Conservation (phyloP, 2,888 invertebrate species). For the Hedychridium roseum region DNA sequence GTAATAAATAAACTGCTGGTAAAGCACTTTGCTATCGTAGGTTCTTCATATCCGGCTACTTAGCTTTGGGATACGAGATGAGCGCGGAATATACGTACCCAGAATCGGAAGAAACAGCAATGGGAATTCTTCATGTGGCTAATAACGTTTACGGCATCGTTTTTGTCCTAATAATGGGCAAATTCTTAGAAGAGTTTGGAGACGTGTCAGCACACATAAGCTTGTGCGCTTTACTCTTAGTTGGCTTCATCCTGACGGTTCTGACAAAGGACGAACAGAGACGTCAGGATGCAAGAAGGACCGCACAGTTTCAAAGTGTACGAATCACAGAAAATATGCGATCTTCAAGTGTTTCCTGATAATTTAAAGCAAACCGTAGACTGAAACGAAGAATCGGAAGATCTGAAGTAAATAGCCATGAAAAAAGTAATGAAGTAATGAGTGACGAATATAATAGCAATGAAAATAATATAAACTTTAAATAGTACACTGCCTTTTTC, state of each 20-base stretch:
- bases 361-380: too few relatives aligned
- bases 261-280: slow-evolving; percentile 53
- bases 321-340: slow-evolving; percentile 5
- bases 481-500: too few relatives aligned
- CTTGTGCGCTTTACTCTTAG: slow-evolving; percentile 43
- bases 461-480: too few relatives aligned
- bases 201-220: slow-evolving; percentile 57
- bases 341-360: too few relatives aligned
- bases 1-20: too few relatives aligned
- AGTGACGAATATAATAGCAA: too few relatives aligned
- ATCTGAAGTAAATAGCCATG: too few relatives aligned
- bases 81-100: slow-evolving; percentile 79
- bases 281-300: slow-evolving; percentile 46
- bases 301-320: slow-evolving; percentile 24
- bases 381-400: too few relatives aligned
- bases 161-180: slow-evolving; percentile 52
- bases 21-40: too few relatives aligned
- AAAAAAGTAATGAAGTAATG: too few relatives aligned
- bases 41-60: slow-evolving; percentile 78
- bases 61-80: slow-evolving; percentile 78
- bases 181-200: slow-evolving; percentile 49
- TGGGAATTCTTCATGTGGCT: slow-evolving; percentile 73
- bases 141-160: slow-evolving; percentile 56
- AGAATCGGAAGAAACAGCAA: slow-evolving; percentile 74
- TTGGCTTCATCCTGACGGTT: slow-evolving; percentile 51